Percentiles rank a stretch among this genome's conserved stretches.
These are phyloP conservation scores for Lasioglossum zephyrum DNA, from an alignment of 2,888 invertebrate genomes.

Conservation along the genomic window DNA sequence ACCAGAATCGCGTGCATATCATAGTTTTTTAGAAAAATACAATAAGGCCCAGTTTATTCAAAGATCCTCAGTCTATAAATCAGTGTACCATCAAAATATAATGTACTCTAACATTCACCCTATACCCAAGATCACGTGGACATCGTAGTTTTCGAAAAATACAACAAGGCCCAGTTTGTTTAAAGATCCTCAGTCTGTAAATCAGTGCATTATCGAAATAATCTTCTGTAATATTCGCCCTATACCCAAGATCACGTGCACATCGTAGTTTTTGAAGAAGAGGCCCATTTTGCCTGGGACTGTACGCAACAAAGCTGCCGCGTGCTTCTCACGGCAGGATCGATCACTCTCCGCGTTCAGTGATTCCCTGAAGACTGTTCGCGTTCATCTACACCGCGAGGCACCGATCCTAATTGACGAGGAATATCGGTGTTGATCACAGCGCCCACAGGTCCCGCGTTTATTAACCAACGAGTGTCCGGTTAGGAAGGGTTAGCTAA, in stretches of 20 bases:
- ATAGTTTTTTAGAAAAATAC: no score
- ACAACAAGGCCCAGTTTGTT: no score
- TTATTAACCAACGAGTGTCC: slow-evolving; percentile 35
- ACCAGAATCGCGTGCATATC: no score
- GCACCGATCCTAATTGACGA: slow-evolving; percentile 18
- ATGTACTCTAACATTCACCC: no score
- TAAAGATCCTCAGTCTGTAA: no score
- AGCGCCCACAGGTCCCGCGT: slow-evolving; percentile 15
- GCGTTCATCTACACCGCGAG: background rate
- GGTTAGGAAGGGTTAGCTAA: slow-evolving; percentile 1
- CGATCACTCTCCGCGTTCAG: background rate
- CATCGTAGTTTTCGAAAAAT: no score
- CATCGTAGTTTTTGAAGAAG: no score
- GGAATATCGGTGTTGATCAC: background rate
- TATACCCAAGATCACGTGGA: background rate
- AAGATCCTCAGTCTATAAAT: no score
- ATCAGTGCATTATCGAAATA: no score
- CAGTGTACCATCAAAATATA: no score
- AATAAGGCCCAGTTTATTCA: no score
- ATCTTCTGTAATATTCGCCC: no score
- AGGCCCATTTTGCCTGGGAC: background rate
- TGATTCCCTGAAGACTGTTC: background rate
- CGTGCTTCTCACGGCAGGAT: background rate
- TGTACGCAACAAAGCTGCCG: background rate
- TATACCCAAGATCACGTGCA: background rate